phyloP scores from a whole-genome alignment of 1,140 invertebrate genomes.

The Micrasema longulum region DNA sequence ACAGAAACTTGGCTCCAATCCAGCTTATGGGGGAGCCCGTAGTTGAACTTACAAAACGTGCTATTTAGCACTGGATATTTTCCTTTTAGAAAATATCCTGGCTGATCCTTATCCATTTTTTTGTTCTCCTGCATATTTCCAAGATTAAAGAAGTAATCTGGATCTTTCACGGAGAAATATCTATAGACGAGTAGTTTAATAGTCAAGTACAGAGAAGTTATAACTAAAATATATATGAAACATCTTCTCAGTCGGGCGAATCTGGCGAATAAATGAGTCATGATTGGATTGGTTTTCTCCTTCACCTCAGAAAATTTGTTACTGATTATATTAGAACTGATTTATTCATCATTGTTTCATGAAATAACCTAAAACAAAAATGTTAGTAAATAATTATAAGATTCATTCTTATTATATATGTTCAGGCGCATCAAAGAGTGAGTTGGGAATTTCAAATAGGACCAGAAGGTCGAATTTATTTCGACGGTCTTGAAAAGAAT shows the following conservation, averaged over 20 bases:
- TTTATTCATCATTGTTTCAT: too few species aligned
- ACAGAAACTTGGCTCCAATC: conserved; percentile 65
- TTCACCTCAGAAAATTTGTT: too few species aligned
- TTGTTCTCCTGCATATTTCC: conserved; percentile 56
- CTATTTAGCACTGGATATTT: conserved; percentile 64
- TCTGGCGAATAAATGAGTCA: not conserved
- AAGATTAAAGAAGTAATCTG: too few species aligned
- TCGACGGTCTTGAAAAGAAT: too few species aligned
- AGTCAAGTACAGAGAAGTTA: conserved; percentile 50
- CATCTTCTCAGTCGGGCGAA: conserved; percentile 21
- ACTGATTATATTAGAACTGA: too few species aligned
- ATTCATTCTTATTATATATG: too few species aligned
- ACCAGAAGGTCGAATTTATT: too few species aligned
- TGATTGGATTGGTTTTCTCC: too few species aligned
- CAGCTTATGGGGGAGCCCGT: conserved; percentile 70
- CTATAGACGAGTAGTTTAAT: conserved; percentile 56
- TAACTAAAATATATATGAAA: conserved; percentile 53
- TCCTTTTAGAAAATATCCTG: conserved; percentile 69
- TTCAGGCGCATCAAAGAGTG: too few species aligned
- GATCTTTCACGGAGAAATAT: conserved; percentile 32
- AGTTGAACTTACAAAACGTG: conserved; percentile 74
- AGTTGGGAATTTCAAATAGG: too few species aligned
- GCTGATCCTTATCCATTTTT: conserved; percentile 59
- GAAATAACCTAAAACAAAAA: too few species aligned
- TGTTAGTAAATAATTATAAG: too few species aligned